Evolutionary conservation across 2,888 invertebrate genomes (phyloP).

Genomic region (Epistrophe eligans): DNA sequence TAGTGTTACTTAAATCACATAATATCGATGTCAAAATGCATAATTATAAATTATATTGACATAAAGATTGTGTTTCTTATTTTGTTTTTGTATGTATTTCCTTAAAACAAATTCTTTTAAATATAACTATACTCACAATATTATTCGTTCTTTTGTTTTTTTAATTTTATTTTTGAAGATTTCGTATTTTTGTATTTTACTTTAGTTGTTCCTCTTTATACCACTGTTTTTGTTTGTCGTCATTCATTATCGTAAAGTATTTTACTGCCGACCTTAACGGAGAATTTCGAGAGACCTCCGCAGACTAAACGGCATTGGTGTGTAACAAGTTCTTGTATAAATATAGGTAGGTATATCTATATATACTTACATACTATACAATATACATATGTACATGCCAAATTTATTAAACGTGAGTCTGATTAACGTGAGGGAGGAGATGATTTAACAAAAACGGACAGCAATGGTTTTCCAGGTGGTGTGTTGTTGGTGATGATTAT

Average conservation of each 20-base stretch:
- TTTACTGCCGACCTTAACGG: slow-evolving; percentile 72
- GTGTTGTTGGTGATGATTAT: slow-evolving; percentile 23
- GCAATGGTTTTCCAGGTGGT: slow-evolving; percentile 34
- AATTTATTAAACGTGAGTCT: slow-evolving; percentile 10
- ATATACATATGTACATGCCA: background rate
- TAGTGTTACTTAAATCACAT: slow-evolving; percentile 33
- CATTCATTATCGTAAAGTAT: slow-evolving; percentile 42
- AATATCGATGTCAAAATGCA: slow-evolving; percentile 30
- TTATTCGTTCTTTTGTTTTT: slow-evolving; percentile 16
- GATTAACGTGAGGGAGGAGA: slow-evolving; percentile 31
- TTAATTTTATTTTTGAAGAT: background rate
- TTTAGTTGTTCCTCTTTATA: slow-evolving; percentile 23
- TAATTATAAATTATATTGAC: slow-evolving; percentile 16
- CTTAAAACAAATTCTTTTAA: slow-evolving; percentile 12
- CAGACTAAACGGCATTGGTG: slow-evolving; percentile 72
- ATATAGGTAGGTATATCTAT: background rate
- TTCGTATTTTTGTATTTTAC: background rate
- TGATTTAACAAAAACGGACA: slow-evolving; percentile 10
- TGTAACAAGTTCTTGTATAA: slow-evolving; percentile 58
- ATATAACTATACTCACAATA: background rate
- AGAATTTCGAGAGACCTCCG: slow-evolving; percentile 50
- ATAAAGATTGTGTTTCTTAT: slow-evolving; percentile 3
- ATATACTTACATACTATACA: no score
- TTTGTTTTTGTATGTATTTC: slow-evolving; percentile 17
- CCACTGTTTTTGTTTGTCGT: slow-evolving; percentile 36